Evolutionary conservation across 1,140 invertebrate species (phyloP), one percentile per base, ranked within the genome.

Genomic region (Lucilia sericata): DNA sequence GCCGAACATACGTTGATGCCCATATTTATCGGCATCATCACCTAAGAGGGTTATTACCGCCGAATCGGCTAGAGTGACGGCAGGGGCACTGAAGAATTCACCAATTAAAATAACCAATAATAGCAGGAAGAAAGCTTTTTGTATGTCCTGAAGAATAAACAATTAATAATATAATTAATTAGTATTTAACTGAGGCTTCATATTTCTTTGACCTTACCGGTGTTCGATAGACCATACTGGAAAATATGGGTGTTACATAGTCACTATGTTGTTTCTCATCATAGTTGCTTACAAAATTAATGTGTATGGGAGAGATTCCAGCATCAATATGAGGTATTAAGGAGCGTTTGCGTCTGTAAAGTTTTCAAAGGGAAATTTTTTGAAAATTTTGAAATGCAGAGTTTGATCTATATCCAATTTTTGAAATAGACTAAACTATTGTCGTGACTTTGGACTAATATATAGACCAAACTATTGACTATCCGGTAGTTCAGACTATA

Each of bases 1-100:
- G 0, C 99, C 99, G 90, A 99, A 99, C 97, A 99, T 99, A 86
- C 98, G 94, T 91, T 99, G 98, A 86, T 98, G 96, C 0, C 98
- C 98, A 90, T 99, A 99, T 86, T 94, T 94, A 86, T 97, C 97
- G 49, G 98, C 97, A 92, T 97, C 96, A 90, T 98, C 97, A 0
- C 96, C 97, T 0, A 99, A 93, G 83, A 98, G 93, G 2, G 96
- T 97, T 21, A 99, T 95, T 0, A 98, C 98, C 2, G 97, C 97
- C 0, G 96, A 97, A 91, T 99, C 98, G 0, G 98, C 98, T n/a
- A 99, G 92, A 0, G 98, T 98, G 55, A 99, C 97, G 19, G 98
- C 98, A 2, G 99, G 99, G 2, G 98, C 97, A 86, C 96, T 96
- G 90, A 99, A 99, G 92, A 99, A 99, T 92, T 99, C 99, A 0